Conservation (phyloP, 2,113 vertebrate species). For the Hylia prasina region DNA sequence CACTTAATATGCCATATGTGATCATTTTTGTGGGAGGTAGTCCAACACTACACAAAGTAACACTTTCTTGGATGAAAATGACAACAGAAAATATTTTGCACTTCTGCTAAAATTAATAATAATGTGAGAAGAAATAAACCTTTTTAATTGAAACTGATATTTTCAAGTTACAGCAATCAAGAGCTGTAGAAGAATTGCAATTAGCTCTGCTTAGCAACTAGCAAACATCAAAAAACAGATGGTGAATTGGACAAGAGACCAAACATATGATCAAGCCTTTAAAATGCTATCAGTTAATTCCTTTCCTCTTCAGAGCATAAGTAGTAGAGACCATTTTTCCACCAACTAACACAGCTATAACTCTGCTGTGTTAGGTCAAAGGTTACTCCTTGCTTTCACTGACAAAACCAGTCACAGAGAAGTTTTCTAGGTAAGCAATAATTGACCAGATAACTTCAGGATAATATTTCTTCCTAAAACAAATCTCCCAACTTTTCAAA, state of each 20-base stretch:
- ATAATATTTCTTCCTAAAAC: background rate
- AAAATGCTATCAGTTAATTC: background rate
- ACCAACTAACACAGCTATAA: background rate
- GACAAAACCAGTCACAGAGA: background rate
- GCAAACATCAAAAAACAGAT: background rate
- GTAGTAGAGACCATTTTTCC: background rate
- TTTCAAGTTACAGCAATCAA: background rate
- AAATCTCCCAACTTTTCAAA: background rate
- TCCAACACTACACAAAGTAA: background rate
- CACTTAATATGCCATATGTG: fast-evolving
- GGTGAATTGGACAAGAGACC: background rate
- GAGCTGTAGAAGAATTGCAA: background rate
- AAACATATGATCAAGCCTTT: background rate
- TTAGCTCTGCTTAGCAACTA: background rate
- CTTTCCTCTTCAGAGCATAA: background rate
- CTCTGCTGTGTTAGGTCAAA: background rate
- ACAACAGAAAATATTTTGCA: background rate
- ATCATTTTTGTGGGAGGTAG: background rate
- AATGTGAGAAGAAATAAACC: background rate
- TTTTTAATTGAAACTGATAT: background rate
- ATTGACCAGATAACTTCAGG: background rate
- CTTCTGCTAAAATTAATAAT: background rate
- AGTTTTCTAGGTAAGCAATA: background rate
- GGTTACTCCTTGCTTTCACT: background rate
- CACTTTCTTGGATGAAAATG: background rate